A percentile compares a stretch with the other conserved stretches of the same genome.
phyloP scores from a whole-genome alignment of 2,888 invertebrate species.

The Abscondita cerata region DNA sequence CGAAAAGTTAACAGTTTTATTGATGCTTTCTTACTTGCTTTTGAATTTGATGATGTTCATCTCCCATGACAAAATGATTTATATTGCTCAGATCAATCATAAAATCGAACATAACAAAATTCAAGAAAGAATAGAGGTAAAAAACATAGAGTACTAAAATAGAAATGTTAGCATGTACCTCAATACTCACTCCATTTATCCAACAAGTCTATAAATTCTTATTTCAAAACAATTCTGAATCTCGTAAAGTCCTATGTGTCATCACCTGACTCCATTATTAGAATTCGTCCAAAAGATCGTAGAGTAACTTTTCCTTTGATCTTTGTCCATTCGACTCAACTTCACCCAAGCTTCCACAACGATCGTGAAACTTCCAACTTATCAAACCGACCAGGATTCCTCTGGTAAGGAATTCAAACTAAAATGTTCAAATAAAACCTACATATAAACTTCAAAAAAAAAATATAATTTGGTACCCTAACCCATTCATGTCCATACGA shows the following conservation, averaged over 20 bases:
- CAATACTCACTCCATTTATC: slow-evolving; percentile 96
- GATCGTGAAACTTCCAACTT: slow-evolving; percentile 84
- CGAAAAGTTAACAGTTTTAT: no score
- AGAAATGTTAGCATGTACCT: no score
- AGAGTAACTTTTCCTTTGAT: slow-evolving; percentile 87
- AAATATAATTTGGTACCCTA: no score
- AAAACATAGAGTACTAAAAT: no score
- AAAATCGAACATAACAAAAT: no score
- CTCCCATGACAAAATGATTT: no score
- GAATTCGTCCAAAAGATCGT: slow-evolving; percentile 89
- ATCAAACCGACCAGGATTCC: slow-evolving; percentile 60
- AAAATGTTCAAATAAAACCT: slow-evolving; percentile 6
- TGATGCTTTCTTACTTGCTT: no score
- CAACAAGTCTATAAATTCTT: slow-evolving; percentile 88
- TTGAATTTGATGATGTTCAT: no score
- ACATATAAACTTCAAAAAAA: no score
- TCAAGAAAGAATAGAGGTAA: no score
- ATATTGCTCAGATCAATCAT: no score
- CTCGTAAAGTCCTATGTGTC: slow-evolving; percentile 86
- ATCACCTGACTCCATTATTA: slow-evolving; percentile 97
- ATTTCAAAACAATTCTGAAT: slow-evolving; percentile 95
- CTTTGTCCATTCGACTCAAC: slow-evolving; percentile 81
- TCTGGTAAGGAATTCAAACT: slow-evolving; percentile 56
- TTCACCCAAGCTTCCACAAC: slow-evolving; percentile 88
- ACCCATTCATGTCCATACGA: slow-evolving; percentile 59